phyloP scores from a whole-genome alignment of 2,797 vertebrate genomes.

The Pempheris klunzingeri region DNA sequence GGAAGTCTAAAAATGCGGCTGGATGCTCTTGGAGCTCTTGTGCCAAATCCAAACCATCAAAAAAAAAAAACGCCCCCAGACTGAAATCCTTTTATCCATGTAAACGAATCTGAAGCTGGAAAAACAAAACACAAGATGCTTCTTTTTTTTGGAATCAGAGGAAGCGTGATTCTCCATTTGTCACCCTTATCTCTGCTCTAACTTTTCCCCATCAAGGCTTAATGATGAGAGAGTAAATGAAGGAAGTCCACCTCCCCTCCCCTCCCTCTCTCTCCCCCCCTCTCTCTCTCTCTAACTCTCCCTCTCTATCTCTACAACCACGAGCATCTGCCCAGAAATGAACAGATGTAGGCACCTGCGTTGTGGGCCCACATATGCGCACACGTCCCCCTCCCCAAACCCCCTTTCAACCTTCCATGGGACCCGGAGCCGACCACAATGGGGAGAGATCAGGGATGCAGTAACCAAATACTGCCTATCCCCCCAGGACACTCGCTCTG shows the following conservation, averaged over 20 bases:
- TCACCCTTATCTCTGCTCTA: conserved; percentile 1
- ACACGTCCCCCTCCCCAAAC: conserved; percentile 57
- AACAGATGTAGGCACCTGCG: conserved; percentile 99
- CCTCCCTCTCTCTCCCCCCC: not conserved
- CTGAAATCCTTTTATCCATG: not conserved
- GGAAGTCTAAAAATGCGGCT: too few relatives aligned
- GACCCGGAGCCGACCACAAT: conserved; percentile 81
- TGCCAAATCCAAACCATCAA: not conserved
- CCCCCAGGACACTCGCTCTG: conserved; percentile 81
- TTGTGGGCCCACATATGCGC: conserved; percentile 91
- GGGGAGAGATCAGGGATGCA: conserved; percentile 77
- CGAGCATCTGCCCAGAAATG: conserved; percentile 94
- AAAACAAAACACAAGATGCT: not conserved
- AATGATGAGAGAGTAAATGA: conserved; percentile 59
- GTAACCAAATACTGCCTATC: conserved; percentile 84
- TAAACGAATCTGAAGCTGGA: not conserved
- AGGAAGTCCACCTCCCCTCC: conserved; percentile 39
- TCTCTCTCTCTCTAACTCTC: conserved; percentile 35
- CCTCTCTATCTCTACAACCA: conserved; percentile 65
- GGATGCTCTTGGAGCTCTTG: too few relatives aligned
- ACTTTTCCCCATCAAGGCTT: conserved; percentile 13
- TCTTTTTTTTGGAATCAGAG: not conserved
- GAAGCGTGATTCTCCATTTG: not conserved
- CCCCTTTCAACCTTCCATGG: conserved; percentile 78
- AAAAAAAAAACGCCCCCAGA: not conserved